Percentiles rank a stretch among this genome's conserved stretches.
These are phyloP conservation scores for Drosophila ohnishii DNA, from an alignment of 1,140 invertebrate species.

Conservation along the genomic window DNA sequence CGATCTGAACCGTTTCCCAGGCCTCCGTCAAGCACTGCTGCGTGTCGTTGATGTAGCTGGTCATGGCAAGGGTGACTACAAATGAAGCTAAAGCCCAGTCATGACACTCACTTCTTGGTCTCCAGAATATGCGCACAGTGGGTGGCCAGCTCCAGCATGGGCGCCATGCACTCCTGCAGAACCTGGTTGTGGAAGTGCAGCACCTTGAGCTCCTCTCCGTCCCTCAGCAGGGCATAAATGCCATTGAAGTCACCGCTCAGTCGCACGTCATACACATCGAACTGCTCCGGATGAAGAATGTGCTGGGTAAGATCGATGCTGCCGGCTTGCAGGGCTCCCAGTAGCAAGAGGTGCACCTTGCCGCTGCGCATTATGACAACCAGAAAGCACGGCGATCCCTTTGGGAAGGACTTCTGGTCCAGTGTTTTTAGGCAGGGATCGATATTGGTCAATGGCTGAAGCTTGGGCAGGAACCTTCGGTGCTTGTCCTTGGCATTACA, in stretches of 20 bases:
- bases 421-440: slow-evolving; percentile 68
- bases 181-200: slow-evolving; percentile 87
- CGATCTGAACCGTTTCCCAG: slow-evolving; percentile 96
- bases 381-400: slow-evolving; percentile 90
- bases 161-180: slow-evolving; percentile 86
- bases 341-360: slow-evolving; percentile 89
- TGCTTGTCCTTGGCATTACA: slow-evolving; percentile 71
- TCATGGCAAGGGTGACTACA: background rate
- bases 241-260: slow-evolving; percentile 86
- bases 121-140: slow-evolving; percentile 89
- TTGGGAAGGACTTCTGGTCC: slow-evolving; percentile 87
- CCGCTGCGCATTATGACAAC: slow-evolving; percentile 90
- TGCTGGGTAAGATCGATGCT: slow-evolving; percentile 86
- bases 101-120: slow-evolving; percentile 84
- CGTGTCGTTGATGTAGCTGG: slow-evolving; percentile 88
- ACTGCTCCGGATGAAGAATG: slow-evolving; percentile 84
- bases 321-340: slow-evolving; percentile 92
- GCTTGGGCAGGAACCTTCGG: slow-evolving; percentile 55
- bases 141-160: slow-evolving; percentile 88
- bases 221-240: slow-evolving; percentile 84
- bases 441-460: slow-evolving; percentile 68
- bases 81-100: background rate
- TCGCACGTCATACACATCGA: slow-evolving; percentile 86
- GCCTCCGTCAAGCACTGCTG: slow-evolving; percentile 94
- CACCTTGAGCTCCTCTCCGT: slow-evolving; percentile 84